A percentile compares a stretch with the other conserved stretches of the same genome.
These are phyloP conservation scores for Agrypnia vestita DNA, from an alignment of 1,140 invertebrate species.

Conservation along the genomic window DNA sequence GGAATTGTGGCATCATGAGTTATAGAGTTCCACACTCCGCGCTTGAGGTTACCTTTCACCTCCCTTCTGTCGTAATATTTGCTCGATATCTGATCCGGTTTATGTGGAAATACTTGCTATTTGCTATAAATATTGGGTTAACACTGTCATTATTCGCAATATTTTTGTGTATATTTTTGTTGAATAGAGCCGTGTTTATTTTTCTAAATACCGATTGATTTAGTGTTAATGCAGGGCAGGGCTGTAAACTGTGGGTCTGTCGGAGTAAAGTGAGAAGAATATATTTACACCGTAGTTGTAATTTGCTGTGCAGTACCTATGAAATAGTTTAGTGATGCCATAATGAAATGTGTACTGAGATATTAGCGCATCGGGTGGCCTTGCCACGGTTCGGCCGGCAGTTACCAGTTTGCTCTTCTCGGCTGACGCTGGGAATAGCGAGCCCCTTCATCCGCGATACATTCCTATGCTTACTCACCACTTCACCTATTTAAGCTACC, in stretches of 20 bases:
- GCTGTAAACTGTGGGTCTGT: constrained; percentile 16
- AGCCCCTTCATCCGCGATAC: constrained; percentile 51
- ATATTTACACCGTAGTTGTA: constrained; percentile 43
- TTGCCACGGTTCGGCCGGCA: constrained; percentile 58
- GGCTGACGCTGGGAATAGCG: background rate
- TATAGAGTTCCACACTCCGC: background rate
- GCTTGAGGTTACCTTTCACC: background rate
- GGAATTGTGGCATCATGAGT: too few relatives aligned
- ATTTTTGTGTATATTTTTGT: constrained; percentile 30
- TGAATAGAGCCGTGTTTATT: constrained; percentile 51
- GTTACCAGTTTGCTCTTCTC: constrained; percentile 42
- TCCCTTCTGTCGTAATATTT: background rate
- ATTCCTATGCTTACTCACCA: constrained; percentile 50
- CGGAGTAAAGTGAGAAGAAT: background rate
- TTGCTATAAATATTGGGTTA: background rate
- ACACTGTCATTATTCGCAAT: background rate
- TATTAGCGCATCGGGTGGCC: background rate
- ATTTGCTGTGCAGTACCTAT: constrained; percentile 44
- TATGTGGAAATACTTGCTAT: too few relatives aligned
- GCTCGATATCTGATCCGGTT: background rate
- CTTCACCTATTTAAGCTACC: constrained; percentile 31
- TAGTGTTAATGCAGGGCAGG: constrained; percentile 39
- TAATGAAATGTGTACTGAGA: constrained; percentile 46
- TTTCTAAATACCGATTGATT: constrained; percentile 51
- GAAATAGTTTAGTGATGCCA: constrained; percentile 41